Evolutionary conservation across 2,888 invertebrate species (phyloP), one percentile per base, ranked within the genome.

Genomic region (Axea sp.): DNA sequence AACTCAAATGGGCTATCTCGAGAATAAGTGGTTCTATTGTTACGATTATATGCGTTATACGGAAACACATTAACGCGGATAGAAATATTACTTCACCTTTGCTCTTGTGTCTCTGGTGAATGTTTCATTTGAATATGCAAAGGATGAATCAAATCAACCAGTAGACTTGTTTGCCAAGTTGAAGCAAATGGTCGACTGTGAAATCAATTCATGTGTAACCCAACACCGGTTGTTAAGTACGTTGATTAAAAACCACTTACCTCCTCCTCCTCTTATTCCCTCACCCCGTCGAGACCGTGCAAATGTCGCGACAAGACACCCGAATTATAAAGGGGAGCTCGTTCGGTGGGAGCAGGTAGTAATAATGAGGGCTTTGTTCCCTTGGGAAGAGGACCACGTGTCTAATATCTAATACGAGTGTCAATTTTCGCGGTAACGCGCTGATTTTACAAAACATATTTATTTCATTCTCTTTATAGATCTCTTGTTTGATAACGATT

Each of bases 311-410:
- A 77, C 68, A 76, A 57, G 60, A 60, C 59, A 59, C 57, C 49
- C 65, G 77, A 78, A 73, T 65, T 69, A 69, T 69, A 57, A 69
- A 47, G 80, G 78, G 77, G 75, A 79, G 60, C 45, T 67, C 47
- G 30, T 35, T 47, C 14, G 31, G 8, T 8, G n/a, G 35, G n/a
- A 78, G 78, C 76, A 78, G 83, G 80, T 80, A 81, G 80, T 81
- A 80, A 77, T 79, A 19, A 76, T 81, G 80, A 83, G 83, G 83
- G 77, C 80, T 85, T 86, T 86, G 86, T 86, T 85, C 83, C 81
- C 85, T 74, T 85, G 86, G 84, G 86, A 86, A 86, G 79, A 71
- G 64, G 74, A 77, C 81, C 86, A 86, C 83, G 82, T 86, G 86
- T 83, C 83, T 84, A 85, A 85, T 83, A 86, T 85, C 86, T 79